phyloP scores from a whole-genome alignment of 1,140 invertebrate species.

The Delia radicum region DNA sequence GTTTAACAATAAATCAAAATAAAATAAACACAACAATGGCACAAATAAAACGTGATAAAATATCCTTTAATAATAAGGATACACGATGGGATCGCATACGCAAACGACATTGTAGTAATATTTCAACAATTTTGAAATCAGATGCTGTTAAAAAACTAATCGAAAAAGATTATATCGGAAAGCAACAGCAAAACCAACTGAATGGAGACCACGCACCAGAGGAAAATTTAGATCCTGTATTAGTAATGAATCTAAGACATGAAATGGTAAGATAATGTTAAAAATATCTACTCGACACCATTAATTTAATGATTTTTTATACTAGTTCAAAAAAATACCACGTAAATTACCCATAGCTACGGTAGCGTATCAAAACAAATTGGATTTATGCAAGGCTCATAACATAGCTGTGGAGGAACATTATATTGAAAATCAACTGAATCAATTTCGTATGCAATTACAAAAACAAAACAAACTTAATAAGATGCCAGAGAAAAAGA shows the following conservation, averaged over 20 bases:
- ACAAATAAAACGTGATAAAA: constrained; percentile 45
- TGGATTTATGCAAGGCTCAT: constrained; percentile 40
- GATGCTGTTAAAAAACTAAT: constrained; percentile 48
- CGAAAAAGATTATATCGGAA: constrained; percentile 43
- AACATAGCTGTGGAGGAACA: constrained; percentile 49
- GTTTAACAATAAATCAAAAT: not conserved
- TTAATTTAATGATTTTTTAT: not conserved
- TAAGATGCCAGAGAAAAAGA: not conserved
- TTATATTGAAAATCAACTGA: constrained; percentile 45
- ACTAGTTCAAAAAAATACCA: constrained; percentile 43
- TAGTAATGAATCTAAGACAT: constrained; percentile 53
- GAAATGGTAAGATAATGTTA: constrained; percentile 40
- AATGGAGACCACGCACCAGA: constrained; percentile 36
- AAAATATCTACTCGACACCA: not conserved
- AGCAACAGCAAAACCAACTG: constrained; percentile 35
- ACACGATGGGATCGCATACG: constrained; percentile 53
- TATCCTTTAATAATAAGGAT: constrained; percentile 33
- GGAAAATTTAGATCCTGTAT: constrained; percentile 40
- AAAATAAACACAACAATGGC: constrained; percentile 32
- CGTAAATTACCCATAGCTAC: constrained; percentile 43
- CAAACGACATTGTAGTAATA: constrained; percentile 36
- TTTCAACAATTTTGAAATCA: constrained; percentile 38
- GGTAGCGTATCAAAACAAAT: constrained; percentile 30
- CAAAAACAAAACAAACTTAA: constrained; percentile 37
- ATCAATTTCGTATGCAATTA: constrained; percentile 50